phyloP scores from a whole-genome alignment of 2,797 vertebrate genomes.

The Pantherophis alleghaniensis region DNA sequence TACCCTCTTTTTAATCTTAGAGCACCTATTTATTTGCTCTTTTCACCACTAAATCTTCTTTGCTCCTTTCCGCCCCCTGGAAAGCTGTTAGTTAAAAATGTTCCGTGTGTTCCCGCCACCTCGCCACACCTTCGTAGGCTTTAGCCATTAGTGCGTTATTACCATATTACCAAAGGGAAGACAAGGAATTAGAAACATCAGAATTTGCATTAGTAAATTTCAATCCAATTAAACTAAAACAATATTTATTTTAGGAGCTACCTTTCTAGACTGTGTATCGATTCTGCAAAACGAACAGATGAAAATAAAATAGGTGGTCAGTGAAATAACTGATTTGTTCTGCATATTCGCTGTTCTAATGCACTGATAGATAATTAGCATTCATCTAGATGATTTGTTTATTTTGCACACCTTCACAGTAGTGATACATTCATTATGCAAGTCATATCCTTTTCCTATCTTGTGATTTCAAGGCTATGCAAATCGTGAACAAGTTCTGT shows the following conservation, averaged over 20 bases:
- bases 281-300: conserved; percentile 60
- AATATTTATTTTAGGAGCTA: conserved; percentile 73
- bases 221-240: conserved; percentile 77
- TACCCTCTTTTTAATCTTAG: conserved; percentile 90
- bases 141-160: conserved; percentile 85
- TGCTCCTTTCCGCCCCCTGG: conserved; percentile 82
- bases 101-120: conserved; percentile 60
- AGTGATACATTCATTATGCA: conserved; percentile 49
- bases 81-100: conserved; percentile 83
- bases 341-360: conserved; percentile 55
- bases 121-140: conserved; percentile 75
- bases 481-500: conserved; percentile 54
- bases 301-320: conserved; percentile 63
- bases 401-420: conserved; percentile 58
- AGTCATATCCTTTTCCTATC: conserved; percentile 53
- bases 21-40: conserved; percentile 97
- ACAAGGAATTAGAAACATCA: conserved; percentile 67
- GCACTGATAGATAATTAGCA: conserved; percentile 59
- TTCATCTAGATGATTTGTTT: conserved; percentile 58
- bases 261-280: conserved; percentile 60
- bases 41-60: conserved; percentile 89
- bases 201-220: conserved; percentile 81
- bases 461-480: conserved; percentile 43
- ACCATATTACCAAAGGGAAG: conserved; percentile 75
- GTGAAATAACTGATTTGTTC: conserved; percentile 59